phyloP scores from a whole-genome alignment of 2,113 vertebrate genomes.

The Acanthochromis polyacanthus region DNA sequence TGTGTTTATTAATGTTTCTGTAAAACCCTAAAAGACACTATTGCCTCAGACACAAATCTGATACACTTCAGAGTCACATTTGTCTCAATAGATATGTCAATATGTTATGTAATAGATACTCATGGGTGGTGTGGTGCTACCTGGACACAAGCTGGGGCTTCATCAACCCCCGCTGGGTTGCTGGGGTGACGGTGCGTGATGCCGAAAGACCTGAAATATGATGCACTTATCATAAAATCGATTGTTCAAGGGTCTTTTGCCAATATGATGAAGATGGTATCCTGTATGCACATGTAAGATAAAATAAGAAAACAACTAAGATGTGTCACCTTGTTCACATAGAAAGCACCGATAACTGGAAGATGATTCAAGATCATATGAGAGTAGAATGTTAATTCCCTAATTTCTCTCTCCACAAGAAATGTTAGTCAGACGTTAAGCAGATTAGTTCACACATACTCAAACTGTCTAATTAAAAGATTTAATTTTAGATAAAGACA shows the following conservation, averaged over 20 bases:
- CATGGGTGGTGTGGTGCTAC: no score
- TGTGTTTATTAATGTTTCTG: no score
- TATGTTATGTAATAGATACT: no score
- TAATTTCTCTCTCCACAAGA: conserved; percentile 11
- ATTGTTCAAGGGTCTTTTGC: not conserved
- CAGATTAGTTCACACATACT: conserved; percentile 31
- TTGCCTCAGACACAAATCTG: no score
- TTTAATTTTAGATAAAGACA: conserved; percentile 67
- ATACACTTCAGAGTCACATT: no score
- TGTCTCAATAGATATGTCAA: no score
- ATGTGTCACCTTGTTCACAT: conserved; percentile 14
- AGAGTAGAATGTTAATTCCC: conserved; percentile 16
- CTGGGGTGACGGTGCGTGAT: no score
- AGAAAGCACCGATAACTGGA: conserved; percentile 8
- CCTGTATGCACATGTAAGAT: not conserved
- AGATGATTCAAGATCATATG: conserved; percentile 36
- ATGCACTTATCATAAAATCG: no score
- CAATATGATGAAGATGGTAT: not conserved
- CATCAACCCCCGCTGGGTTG: no score
- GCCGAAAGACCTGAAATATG: no score
- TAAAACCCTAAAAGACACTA: no score
- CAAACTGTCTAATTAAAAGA: conserved; percentile 60
- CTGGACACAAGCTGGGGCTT: no score
- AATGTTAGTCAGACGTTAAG: not conserved
- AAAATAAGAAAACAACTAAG: not conserved